Evolutionary conservation across 2,888 invertebrate species (phyloP).

Genomic region (Polyommatus icarus): DNA sequence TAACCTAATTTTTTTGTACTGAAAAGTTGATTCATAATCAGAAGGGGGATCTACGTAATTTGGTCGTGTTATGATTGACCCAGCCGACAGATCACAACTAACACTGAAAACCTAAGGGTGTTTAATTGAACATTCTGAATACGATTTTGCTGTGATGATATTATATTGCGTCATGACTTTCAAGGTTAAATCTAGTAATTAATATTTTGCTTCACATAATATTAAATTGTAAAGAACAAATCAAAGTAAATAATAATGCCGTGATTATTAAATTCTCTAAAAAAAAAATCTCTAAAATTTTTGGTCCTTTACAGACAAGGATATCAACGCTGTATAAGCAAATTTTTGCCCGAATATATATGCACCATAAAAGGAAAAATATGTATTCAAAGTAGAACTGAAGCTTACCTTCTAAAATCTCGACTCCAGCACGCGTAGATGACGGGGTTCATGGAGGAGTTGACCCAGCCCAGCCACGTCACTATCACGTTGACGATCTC

Average conservation of each 20-base stretch:
- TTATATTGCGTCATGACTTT: no score
- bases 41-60: background rate
- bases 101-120: no score
- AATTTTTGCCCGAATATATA: background rate
- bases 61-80: background rate
- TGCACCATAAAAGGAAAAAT: background rate
- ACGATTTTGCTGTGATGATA: no score
- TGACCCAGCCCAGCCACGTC: constrained; percentile 97
- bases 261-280: no score
- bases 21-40: background rate
- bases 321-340: no score
- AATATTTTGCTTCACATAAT: no score
- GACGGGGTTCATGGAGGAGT: constrained; percentile 97
- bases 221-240: no score
- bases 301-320: no score
- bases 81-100: background rate
- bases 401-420: constrained; percentile 92
- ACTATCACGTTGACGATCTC: constrained; percentile 93
- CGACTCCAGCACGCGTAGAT: constrained; percentile 99
- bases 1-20: background rate
- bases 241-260: no score
- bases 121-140: background rate
- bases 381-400: background rate
- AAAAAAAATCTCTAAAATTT: no score
- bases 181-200: background rate